Evolutionary conservation across 2,113 vertebrate genomes (phyloP).

Genomic region (Epinephelus cyanopodus): DNA sequence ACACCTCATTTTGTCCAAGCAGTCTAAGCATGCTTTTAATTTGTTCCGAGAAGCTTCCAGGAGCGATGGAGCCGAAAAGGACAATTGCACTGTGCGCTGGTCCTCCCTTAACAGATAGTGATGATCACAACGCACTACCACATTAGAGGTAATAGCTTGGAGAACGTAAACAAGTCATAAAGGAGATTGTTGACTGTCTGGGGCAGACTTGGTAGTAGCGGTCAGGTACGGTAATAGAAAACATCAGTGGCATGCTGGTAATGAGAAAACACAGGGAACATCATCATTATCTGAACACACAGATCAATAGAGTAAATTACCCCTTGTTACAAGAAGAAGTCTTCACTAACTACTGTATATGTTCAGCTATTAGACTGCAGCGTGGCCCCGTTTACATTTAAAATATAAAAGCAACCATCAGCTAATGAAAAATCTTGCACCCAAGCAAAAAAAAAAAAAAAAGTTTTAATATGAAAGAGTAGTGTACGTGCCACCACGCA

Average conservation of each 20-base stretch:
- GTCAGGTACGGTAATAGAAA: conserved; percentile 59
- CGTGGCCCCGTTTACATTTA: conserved; percentile 4
- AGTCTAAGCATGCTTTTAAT: conserved; percentile 50
- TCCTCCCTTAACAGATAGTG: conserved; percentile 58
- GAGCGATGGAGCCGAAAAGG: conserved; percentile 54
- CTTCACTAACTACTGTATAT: conserved; percentile 40
- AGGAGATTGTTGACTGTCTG: conserved; percentile 62
- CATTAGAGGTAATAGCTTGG: conserved; percentile 66
- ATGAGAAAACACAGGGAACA: conserved; percentile 69
- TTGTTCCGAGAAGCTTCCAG: conserved; percentile 44
- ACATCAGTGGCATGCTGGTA: conserved; percentile 50
- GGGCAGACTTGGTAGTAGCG: background rate
- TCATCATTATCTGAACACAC: conserved; percentile 53
- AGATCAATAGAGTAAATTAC: conserved; percentile 72
- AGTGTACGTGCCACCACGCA: background rate
- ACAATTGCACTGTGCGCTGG: conserved; percentile 24
- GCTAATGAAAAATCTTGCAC: conserved; percentile 3
- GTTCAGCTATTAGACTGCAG: conserved; percentile 43
- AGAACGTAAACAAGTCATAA: conserved; percentile 71
- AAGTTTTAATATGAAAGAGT: conserved; percentile 10
- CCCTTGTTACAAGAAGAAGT: conserved; percentile 47
- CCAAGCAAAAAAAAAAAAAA: background rate
- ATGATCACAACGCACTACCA: conserved; percentile 47
- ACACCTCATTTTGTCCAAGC: conserved; percentile 34
- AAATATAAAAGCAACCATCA: conserved; percentile 28